Conservation (phyloP, 2,888 invertebrate species). For the Ophraella communa region DNA sequence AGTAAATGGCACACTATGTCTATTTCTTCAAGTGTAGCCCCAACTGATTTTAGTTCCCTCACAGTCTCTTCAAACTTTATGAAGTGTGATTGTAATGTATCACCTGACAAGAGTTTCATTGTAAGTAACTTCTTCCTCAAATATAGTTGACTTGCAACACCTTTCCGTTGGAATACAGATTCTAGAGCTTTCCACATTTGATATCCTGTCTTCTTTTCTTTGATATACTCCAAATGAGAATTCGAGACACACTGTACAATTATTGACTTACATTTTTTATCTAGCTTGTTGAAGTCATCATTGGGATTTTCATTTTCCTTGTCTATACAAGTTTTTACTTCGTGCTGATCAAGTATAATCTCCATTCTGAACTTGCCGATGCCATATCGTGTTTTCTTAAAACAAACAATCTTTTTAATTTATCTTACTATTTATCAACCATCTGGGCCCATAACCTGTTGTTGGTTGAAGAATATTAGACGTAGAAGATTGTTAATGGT, state of each 20-base stretch:
- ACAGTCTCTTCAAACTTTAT: no score
- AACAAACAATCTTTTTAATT: neutral
- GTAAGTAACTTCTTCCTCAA: neutral
- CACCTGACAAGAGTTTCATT: neutral
- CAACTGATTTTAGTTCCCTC: no score
- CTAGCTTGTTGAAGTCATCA: conserved; percentile 22
- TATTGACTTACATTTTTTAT: no score
- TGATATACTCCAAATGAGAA: no score
- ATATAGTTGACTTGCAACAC: conserved; percentile 41
- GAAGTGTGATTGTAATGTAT: no score
- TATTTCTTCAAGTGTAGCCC: no score
- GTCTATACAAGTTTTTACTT: conserved; percentile 10
- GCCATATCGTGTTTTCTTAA: no score
- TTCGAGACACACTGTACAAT: no score
- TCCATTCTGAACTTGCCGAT: conserved; percentile 20
- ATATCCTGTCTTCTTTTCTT: no score
- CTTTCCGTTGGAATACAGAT: conserved; percentile 41
- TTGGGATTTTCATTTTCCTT: neutral
- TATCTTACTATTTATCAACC: neutral
- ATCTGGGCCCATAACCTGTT: neutral
- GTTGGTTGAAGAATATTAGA: neutral
- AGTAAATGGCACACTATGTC: neutral
- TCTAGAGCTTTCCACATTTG: conserved; percentile 19
- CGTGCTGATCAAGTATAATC: conserved; percentile 12
- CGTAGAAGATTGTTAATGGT: no score